phyloP scores from a whole-genome alignment of 2,888 invertebrate species.

The Caenorhabditis sp. region DNA sequence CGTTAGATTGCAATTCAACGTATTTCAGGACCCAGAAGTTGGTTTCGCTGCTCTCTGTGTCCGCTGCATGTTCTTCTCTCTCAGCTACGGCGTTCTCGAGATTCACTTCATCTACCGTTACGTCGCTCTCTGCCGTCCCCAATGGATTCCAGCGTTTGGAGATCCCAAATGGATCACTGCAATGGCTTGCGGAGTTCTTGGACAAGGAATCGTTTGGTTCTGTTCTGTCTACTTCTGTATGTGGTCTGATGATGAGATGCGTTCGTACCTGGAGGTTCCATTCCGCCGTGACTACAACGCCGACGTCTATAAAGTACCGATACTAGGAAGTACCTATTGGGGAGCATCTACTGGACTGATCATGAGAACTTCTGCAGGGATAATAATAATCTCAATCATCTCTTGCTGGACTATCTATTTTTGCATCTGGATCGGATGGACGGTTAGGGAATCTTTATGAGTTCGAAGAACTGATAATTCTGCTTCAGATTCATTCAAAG shows the following conservation, averaged over 20 bases:
- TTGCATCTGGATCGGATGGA: slow-evolving; percentile 56
- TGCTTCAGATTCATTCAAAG: slow-evolving; percentile 54
- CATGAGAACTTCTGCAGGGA: slow-evolving; percentile 42
- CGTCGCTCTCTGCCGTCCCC: slow-evolving; percentile 55
- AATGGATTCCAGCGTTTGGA: slow-evolving; percentile 43
- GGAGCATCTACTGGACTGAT: slow-evolving; percentile 52
- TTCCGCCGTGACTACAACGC: slow-evolving; percentile 52
- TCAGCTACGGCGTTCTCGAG: slow-evolving; percentile 67
- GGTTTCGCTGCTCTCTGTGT: slow-evolving; percentile 58
- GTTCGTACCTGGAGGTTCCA: slow-evolving; percentile 49
- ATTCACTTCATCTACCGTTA: slow-evolving; percentile 66
- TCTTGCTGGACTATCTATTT: slow-evolving; percentile 60
- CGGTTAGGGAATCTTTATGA: slow-evolving; percentile 20
- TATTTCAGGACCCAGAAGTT: slow-evolving; percentile 43
- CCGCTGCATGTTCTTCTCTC: slow-evolving; percentile 60
- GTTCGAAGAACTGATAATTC: not conserved
- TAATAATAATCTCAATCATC: slow-evolving; percentile 50
- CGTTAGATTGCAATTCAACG: slow-evolving; percentile 13
- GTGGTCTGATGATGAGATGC: slow-evolving; percentile 58
- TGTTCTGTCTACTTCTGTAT: slow-evolving; percentile 49
- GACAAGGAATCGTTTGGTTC: slow-evolving; percentile 59
- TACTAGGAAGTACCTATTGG: slow-evolving; percentile 61
- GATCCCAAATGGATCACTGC: slow-evolving; percentile 54
- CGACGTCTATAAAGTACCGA: slow-evolving; percentile 50
- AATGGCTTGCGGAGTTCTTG: slow-evolving; percentile 22